These are phyloP conservation scores for Grus americana DNA, from an alignment of 2,113 vertebrate genomes.

Conservation along the genomic window DNA sequence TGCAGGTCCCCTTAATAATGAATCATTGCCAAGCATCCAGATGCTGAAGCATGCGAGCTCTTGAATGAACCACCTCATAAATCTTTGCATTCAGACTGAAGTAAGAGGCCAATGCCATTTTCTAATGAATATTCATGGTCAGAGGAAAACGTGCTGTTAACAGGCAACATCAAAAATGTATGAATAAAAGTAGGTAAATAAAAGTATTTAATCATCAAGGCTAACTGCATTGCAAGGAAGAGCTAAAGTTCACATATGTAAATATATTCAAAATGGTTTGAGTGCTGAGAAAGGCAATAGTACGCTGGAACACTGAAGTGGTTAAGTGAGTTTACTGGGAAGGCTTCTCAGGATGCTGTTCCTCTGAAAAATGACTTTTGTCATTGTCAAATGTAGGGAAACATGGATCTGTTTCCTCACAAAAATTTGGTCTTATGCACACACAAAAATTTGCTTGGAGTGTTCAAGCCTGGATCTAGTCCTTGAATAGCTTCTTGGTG, in stretches of 20 bases:
- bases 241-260: not conserved
- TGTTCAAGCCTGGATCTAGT: not conserved
- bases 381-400: not conserved
- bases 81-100: not conserved
- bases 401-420: not conserved
- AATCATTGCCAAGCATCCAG: not conserved
- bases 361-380: not conserved
- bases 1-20: not conserved
- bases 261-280: not conserved
- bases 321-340: not conserved
- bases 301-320: not conserved
- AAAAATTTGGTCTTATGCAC: not conserved
- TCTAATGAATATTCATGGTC: constrained; percentile 22
- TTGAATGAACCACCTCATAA: not conserved
- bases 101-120: not conserved
- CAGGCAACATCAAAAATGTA: not conserved
- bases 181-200: not conserved
- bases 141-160: not conserved
- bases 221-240: not conserved
- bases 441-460: not conserved
- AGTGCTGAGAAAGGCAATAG: not conserved
- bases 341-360: not conserved
- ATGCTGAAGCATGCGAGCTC: not conserved
- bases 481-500: not conserved
- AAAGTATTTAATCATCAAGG: not conserved